Percentiles rank a stretch among this genome's conserved stretches.
Conservation (phyloP, 2,888 invertebrate genomes). For the Philhelius pedissequus region DNA sequence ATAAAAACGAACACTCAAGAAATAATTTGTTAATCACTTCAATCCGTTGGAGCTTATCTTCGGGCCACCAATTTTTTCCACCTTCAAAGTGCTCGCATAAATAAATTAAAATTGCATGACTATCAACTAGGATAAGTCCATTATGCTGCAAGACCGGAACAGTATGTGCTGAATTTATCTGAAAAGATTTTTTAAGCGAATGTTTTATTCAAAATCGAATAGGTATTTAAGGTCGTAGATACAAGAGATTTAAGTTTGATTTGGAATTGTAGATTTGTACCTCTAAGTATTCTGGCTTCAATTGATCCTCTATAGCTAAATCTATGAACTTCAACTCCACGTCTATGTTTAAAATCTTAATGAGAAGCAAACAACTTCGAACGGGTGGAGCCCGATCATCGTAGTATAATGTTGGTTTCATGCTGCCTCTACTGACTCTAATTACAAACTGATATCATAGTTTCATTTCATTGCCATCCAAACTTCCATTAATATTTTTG, state of each 20-base stretch:
- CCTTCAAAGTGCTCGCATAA: slow-evolving; percentile 74
- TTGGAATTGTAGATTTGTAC: slow-evolving; percentile 70
- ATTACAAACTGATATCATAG: slow-evolving; percentile 64
- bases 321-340: slow-evolving; percentile 78
- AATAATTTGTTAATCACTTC: slow-evolving; percentile 75
- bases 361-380: slow-evolving; percentile 78
- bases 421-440: slow-evolving; percentile 53
- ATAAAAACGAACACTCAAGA: slow-evolving; percentile 76
- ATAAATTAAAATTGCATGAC: slow-evolving; percentile 79
- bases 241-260: background rate
- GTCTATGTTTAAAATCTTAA: slow-evolving; percentile 78
- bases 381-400: slow-evolving; percentile 79
- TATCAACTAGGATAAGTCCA: slow-evolving; percentile 78
- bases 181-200: no score
- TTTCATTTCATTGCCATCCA: no score
- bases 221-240: no score
- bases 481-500: no score
- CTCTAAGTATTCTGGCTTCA: slow-evolving; percentile 75
- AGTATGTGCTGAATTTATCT: slow-evolving; percentile 79
- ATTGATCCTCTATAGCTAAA: slow-evolving; percentile 78
- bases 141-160: slow-evolving; percentile 77
- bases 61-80: slow-evolving; percentile 72
- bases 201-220: no score
- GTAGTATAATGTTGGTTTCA: slow-evolving; percentile 75
- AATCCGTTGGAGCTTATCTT: slow-evolving; percentile 72